A percentile compares a stretch with the other conserved stretches of the same genome.
Evolutionary conservation across 1,140 invertebrate genomes (phyloP).

Genomic region (Anadara kagoshimensis): DNA sequence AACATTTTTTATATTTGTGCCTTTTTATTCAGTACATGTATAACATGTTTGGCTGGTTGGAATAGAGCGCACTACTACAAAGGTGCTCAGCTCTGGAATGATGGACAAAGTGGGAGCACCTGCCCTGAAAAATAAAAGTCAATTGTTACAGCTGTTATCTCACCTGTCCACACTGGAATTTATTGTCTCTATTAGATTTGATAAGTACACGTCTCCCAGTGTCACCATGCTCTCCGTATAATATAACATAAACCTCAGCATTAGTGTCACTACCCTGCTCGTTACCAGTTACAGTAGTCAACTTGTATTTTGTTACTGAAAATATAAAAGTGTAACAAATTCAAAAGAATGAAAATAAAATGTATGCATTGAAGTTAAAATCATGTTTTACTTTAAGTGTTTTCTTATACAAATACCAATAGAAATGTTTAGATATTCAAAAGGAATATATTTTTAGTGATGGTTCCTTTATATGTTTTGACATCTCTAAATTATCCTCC

Average conservation of each 20-base stretch:
- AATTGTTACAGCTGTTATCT: conserved; percentile 1
- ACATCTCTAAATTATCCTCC: too few relatives aligned
- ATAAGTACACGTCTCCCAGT: conserved; percentile 59
- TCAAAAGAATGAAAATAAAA: conserved; percentile 1
- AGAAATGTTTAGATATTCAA: not conserved
- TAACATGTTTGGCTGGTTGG: too few relatives aligned
- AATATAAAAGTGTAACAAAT: conserved; percentile 5
- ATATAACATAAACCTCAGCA: conserved; percentile 65
- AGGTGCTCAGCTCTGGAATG: too few relatives aligned
- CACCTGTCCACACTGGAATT: conserved; percentile 61
- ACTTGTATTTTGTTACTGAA: conserved; percentile 66
- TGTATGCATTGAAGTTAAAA: not conserved
- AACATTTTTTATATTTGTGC: too few relatives aligned
- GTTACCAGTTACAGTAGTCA: conserved; percentile 64
- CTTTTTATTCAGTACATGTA: too few relatives aligned
- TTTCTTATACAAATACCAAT: not conserved
- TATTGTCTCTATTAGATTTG: conserved; percentile 48
- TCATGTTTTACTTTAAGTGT: not conserved
- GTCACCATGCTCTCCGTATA: conserved; percentile 64
- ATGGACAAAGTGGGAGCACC: too few relatives aligned
- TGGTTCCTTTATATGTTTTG: not conserved
- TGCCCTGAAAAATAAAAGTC: too few relatives aligned
- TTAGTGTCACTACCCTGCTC: conserved; percentile 62
- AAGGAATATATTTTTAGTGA: too few relatives aligned
- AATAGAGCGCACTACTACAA: too few relatives aligned